These are phyloP conservation scores for Campylomormyrus tamandua DNA, from an alignment of 2,113 vertebrate genomes.

Conservation along the genomic window DNA sequence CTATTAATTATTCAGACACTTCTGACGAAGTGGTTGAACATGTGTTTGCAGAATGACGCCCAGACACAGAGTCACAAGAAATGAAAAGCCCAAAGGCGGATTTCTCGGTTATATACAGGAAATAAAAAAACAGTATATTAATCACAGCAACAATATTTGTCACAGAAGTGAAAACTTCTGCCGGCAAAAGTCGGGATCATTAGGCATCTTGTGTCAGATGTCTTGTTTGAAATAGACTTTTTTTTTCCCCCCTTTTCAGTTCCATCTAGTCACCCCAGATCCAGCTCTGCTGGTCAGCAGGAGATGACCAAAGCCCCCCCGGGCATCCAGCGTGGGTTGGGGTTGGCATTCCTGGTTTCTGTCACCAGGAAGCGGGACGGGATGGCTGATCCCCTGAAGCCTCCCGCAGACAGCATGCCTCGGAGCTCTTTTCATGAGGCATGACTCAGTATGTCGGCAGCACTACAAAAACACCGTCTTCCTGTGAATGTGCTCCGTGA, in stretches of 20 bases:
- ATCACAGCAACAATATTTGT: conserved; percentile 12
- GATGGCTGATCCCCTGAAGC: not conserved
- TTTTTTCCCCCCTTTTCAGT: not conserved
- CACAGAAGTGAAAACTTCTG: not conserved
- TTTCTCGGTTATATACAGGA: conserved; percentile 3
- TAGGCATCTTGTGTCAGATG: conserved; percentile 10
- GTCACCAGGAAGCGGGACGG: conserved; percentile 11
- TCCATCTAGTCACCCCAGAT: not conserved
- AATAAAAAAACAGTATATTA: conserved; percentile 9
- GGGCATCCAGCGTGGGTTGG: not conserved
- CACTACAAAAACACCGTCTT: conserved; percentile 10
- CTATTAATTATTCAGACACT: conserved; percentile 31
- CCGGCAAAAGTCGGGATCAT: conserved; percentile 12
- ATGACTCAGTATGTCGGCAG: conserved; percentile 10
- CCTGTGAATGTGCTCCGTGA: conserved; percentile 1
- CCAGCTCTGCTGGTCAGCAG: not conserved
- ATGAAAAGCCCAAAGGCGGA: conserved; percentile 5
- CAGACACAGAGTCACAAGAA: conserved; percentile 12
- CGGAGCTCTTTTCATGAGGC: not conserved
- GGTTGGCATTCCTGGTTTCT: not conserved
- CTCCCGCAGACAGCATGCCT: not conserved
- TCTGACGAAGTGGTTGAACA: not conserved
- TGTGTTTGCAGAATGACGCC: conserved; percentile 7
- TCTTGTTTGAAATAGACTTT: not conserved
- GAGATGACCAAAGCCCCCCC: not conserved